Evolutionary conservation across 2,888 invertebrate species (phyloP).

Genomic region (Andrena bicolor): DNA sequence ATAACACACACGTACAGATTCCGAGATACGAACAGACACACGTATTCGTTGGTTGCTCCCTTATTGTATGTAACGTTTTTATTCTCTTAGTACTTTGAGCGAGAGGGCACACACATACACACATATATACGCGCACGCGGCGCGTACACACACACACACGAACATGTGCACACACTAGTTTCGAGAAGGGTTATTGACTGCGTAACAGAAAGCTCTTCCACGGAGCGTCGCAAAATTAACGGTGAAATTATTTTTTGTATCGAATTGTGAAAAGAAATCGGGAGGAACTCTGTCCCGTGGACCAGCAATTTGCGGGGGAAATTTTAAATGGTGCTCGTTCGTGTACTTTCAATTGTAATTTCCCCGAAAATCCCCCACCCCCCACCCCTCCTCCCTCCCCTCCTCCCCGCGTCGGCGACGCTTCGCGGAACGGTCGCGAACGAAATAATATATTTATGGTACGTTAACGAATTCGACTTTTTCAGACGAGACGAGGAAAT

Average conservation of each 20-base stretch:
- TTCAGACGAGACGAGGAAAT: slow-evolving; percentile 73
- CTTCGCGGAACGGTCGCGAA: slow-evolving; percentile 79
- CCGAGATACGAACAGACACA: slow-evolving; percentile 6
- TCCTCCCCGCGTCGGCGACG: slow-evolving; percentile 73
- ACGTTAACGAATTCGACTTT: slow-evolving; percentile 80
- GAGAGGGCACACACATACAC: slow-evolving; percentile 65
- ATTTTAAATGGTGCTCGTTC: slow-evolving; percentile 70
- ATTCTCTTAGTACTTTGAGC: slow-evolving; percentile 68
- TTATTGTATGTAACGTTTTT: slow-evolving; percentile 69
- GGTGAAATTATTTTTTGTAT: slow-evolving; percentile 77
- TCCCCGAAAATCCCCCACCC: slow-evolving; percentile 39
- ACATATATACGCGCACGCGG: too few relatives aligned
- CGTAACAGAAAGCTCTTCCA: slow-evolving; percentile 76
- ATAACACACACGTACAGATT: slow-evolving; percentile 19
- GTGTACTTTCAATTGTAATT: slow-evolving; percentile 71
- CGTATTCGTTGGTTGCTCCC: slow-evolving; percentile 61
- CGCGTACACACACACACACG: slow-evolving; percentile 46
- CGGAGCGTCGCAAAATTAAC: slow-evolving; percentile 77
- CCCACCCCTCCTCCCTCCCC: not conserved
- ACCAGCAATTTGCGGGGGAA: slow-evolving; percentile 54
- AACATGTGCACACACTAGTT: slow-evolving; percentile 64
- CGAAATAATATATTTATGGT: slow-evolving; percentile 80
- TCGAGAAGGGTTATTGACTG: slow-evolving; percentile 64
- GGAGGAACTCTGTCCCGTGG: slow-evolving; percentile 48
- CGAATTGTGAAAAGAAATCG: slow-evolving; percentile 58